Evolutionary conservation across 2,888 invertebrate species (phyloP).

Genomic region (Brachylomia viminalis): DNA sequence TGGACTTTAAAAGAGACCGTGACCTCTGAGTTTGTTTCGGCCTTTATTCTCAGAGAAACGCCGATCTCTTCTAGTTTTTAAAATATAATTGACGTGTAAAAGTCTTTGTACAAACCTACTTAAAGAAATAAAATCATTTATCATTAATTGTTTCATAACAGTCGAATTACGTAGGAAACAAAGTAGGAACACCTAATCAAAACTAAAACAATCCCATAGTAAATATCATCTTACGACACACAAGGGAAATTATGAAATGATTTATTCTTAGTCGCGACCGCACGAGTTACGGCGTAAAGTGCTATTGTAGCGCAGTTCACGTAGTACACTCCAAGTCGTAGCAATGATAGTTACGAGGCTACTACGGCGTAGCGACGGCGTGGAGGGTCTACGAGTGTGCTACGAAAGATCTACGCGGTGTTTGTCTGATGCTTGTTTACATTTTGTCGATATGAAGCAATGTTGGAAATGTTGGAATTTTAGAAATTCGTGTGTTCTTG

Average conservation of each 20-base stretch:
- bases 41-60: too few species aligned
- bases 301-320: constrained; percentile 62
- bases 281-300: constrained; percentile 55
- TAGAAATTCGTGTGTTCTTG: background rate
- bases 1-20: too few species aligned
- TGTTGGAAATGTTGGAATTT: constrained; percentile 7
- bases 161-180: constrained; percentile 31
- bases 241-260: constrained; percentile 63
- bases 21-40: too few species aligned
- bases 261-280: constrained; percentile 56
- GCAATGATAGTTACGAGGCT: constrained; percentile 63
- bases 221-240: constrained; percentile 54
- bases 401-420: constrained; percentile 58
- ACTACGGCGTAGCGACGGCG: constrained; percentile 57
- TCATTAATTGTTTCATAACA: constrained; percentile 3
- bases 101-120: too few species aligned
- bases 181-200: constrained; percentile 35
- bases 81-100: too few species aligned
- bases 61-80: too few species aligned
- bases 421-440: constrained; percentile 37
- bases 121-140: too few species aligned
- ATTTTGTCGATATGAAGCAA: constrained; percentile 43
- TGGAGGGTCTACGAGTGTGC: constrained; percentile 60
- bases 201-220: constrained; percentile 46
- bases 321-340: constrained; percentile 60